Conservation (phyloP, 2,113 vertebrate species). For the Alethe castanea region DNA sequence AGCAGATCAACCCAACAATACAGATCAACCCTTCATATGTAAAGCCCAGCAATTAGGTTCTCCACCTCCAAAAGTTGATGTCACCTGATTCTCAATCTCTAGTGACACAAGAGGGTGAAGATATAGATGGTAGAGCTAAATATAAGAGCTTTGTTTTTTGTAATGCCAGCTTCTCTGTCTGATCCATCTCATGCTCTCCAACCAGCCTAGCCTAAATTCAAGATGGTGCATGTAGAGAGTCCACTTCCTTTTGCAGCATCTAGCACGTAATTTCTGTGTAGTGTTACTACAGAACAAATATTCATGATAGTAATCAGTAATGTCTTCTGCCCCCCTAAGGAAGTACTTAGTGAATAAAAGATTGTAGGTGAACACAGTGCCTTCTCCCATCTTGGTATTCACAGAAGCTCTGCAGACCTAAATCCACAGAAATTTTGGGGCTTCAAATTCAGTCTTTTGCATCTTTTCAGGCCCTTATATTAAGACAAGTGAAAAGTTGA, state of each 20-base stretch:
- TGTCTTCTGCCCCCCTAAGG: not conserved
- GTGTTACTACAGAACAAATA: not conserved
- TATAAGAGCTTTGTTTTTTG: not conserved
- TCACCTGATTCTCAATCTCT: not conserved
- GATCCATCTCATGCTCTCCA: not conserved
- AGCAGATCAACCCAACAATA: not conserved
- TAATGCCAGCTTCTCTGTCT: not conserved
- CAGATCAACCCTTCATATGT: fast-evolving
- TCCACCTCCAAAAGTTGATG: not conserved
- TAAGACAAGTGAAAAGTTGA: not conserved
- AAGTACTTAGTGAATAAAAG: not conserved
- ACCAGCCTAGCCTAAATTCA: not conserved
- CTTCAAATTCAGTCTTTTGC: not conserved
- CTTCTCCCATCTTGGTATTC: not conserved
- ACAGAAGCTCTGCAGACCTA: not conserved
- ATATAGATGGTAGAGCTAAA: fast-evolving
- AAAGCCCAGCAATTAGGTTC: fast-evolving
- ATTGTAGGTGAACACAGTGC: fast-evolving
- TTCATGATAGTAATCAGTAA: not conserved
- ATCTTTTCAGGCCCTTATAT: not conserved
- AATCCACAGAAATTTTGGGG: not conserved
- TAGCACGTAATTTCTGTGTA: not conserved
- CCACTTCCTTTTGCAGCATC: not conserved
- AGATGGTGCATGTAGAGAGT: not conserved
- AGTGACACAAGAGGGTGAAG: not conserved